Evolutionary conservation across 2,797 vertebrate species (phyloP), one percentile per base, ranked within the genome.

Genomic region (Anniella stebbinsi): DNA sequence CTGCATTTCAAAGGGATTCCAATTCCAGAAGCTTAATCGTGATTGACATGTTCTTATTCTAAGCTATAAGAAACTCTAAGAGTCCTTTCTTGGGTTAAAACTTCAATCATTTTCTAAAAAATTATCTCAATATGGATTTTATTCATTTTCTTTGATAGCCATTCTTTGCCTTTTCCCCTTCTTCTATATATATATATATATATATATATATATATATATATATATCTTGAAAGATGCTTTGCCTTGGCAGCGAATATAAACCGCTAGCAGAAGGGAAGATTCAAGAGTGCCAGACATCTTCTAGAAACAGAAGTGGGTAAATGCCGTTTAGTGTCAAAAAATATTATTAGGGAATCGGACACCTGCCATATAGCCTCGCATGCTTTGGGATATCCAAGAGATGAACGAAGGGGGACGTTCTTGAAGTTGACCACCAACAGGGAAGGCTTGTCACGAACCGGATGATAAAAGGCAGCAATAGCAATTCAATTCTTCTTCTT

Each of bases 1-100:
- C 98, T 98, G 98, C 98, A 98, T 98, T 98, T 98, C 98, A 98
- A 98, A 98, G 98, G 97, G 98, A 98, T 98, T 98, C 98, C 97
- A 95, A 98, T 97, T 98, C 97, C 97, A 97, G 97, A 97, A 97
- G 97, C 97, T 97, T 98, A 98, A 98, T 97, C 97, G 96, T 98
- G 97, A 98, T 98, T 98, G 98, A 97, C 98, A 97, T 89, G 97
- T 98, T 98, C 97, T 98, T 98, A 98, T 97, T 97, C 97, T 98
- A 97, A 98, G 97, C 98, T 98, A 97, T 98, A 97, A 97, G 97
- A 97, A 98, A 98, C 96, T 98, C 97, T 97, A 95, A 97, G 97
- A 98, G 98, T 97, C 96, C 97, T 98, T 98, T 98, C 97, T 97
- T 98, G 97, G 97, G 97, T 98, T 98, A 98, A 98, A 98, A 98